Evolutionary conservation across 2,797 vertebrate species (phyloP).

Genomic region (Rhyacichthys aspro): DNA sequence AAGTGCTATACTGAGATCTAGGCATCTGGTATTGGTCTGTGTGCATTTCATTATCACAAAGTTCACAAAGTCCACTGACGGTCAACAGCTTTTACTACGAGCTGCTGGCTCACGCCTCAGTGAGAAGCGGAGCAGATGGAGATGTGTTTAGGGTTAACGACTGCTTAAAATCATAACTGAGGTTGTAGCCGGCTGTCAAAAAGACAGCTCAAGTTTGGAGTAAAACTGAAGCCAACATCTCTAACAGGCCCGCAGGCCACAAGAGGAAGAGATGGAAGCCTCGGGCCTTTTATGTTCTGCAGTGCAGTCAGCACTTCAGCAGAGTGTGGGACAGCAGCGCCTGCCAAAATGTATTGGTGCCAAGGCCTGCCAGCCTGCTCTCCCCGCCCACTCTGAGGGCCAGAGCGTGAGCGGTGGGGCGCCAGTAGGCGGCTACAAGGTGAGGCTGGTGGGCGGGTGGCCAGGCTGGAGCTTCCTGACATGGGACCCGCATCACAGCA

Average conservation of each 20-base stretch:
- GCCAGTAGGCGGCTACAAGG: constrained; percentile 78
- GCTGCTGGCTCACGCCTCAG: constrained; percentile 36
- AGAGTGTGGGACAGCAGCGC: constrained; percentile 75
- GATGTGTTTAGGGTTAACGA: constrained; percentile 50
- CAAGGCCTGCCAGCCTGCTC: constrained; percentile 76
- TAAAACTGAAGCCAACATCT: constrained; percentile 57
- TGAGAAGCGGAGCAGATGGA: constrained; percentile 45
- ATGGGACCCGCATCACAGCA: constrained; percentile 78
- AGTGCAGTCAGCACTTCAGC: constrained; percentile 58
- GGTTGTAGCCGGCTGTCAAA: constrained; percentile 51
- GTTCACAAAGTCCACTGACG: constrained; percentile 52
- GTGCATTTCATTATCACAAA: constrained; percentile 64
- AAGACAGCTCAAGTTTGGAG: constrained; percentile 52
- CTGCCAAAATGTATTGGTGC: constrained; percentile 75
- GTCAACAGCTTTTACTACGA: constrained; percentile 52
- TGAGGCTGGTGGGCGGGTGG: constrained; percentile 81
- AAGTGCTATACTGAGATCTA: constrained; percentile 21
- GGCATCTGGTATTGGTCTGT: constrained; percentile 54
- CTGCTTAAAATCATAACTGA: constrained; percentile 49
- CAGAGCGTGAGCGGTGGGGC: constrained; percentile 77
- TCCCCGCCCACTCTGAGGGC: constrained; percentile 81
- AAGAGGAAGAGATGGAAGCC: constrained; percentile 69
- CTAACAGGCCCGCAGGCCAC: constrained; percentile 67
- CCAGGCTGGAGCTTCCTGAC: constrained; percentile 84
- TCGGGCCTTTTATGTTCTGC: constrained; percentile 75